Conservation (phyloP, 2,888 invertebrate genomes). For the Aquatica leii region DNA sequence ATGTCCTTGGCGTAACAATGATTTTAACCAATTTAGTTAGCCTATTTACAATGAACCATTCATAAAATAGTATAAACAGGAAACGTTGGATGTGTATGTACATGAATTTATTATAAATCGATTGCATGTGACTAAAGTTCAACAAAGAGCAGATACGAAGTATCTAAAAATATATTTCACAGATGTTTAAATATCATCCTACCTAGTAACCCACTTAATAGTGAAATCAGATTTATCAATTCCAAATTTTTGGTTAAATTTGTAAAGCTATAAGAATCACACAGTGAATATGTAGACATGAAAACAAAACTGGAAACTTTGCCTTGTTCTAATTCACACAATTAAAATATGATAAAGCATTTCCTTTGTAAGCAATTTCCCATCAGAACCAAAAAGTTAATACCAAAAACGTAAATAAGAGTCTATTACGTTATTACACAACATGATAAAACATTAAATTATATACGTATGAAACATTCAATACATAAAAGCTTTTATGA, state of each 20-base stretch:
- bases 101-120: conserved; percentile 11
- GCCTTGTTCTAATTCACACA: conserved; percentile 7
- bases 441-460: too few relatives aligned
- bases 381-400: conserved; percentile 7
- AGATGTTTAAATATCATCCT: conserved; percentile 10
- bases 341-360: not conserved
- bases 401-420: too few relatives aligned
- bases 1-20: not conserved
- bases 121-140: conserved; percentile 15
- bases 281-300: not conserved
- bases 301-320: conserved; percentile 5
- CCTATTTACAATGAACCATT: conserved; percentile 3
- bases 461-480: too few relatives aligned
- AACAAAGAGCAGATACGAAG: conserved; percentile 13
- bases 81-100: conserved; percentile 4
- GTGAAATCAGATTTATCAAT: conserved; percentile 2
- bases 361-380: conserved; percentile 3
- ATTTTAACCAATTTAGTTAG: conserved; percentile 8
- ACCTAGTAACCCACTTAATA: conserved; percentile 14
- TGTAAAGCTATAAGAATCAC: not conserved
- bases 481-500: too few relatives aligned
- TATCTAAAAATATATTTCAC: conserved; percentile 12
- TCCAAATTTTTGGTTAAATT: not conserved
- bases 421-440: too few relatives aligned
- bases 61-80: conserved; percentile 13